Evolutionary conservation across 2,797 vertebrate species (phyloP).

Genomic region (Epinephelus coioides): DNA sequence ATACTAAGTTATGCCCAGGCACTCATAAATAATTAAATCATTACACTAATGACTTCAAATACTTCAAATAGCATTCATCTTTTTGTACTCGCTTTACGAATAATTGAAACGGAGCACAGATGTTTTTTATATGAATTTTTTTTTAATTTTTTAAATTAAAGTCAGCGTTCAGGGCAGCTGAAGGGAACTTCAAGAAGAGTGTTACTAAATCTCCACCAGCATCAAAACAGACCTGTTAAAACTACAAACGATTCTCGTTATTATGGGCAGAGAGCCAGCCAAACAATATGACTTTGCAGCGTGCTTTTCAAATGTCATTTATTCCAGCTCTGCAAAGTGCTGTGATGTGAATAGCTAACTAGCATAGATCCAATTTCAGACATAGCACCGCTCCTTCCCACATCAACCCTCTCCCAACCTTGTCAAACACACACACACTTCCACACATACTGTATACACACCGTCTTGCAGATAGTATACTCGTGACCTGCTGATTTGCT

Average conservation of each 20-base stretch:
- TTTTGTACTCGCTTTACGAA: constrained; percentile 60
- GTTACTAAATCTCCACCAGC: constrained; percentile 40
- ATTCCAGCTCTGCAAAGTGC: constrained; percentile 46
- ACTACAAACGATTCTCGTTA: constrained; percentile 42
- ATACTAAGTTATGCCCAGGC: constrained; percentile 69
- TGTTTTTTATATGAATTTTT: constrained; percentile 41
- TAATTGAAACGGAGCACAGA: constrained; percentile 66
- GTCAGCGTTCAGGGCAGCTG: constrained; percentile 29
- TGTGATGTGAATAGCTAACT: constrained; percentile 59
- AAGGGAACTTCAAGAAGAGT: constrained; percentile 40
- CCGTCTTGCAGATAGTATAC: constrained; percentile 16
- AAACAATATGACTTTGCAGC: constrained; percentile 48
- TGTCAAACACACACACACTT: constrained; percentile 5
- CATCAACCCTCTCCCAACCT: constrained; percentile 7
- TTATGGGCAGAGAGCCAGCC: constrained; percentile 35
- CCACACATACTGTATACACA: constrained; percentile 16
- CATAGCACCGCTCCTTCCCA: constrained; percentile 15
- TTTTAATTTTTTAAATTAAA: neutral
- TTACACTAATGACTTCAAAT: constrained; percentile 82
- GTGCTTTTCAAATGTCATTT: constrained; percentile 48
- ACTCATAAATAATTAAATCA: constrained; percentile 81
- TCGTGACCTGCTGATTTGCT: constrained; percentile 47
- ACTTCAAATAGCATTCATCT: constrained; percentile 78
- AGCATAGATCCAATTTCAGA: constrained; percentile 50
- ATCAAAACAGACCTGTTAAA: constrained; percentile 60